Evolutionary conservation across 1,140 invertebrate species (phyloP).

Genomic region (Yoshiicerus persimilis): DNA sequence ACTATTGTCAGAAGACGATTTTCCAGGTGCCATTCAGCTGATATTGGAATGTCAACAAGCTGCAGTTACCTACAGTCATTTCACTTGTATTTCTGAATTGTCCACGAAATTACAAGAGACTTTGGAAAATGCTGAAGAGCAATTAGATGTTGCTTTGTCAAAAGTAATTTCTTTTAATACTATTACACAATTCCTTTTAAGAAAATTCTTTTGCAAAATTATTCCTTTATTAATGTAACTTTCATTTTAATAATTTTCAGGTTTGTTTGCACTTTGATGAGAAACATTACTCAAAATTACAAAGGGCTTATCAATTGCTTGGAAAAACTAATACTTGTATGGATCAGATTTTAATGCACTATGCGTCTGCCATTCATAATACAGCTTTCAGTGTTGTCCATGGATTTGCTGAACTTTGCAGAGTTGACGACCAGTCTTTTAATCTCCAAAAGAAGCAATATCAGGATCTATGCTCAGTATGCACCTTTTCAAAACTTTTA

Average conservation of each 20-base stretch:
- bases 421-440: conserved; percentile 58
- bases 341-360: conserved; percentile 94
- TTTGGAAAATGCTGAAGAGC: conserved; percentile 85
- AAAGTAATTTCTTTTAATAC: conserved; percentile 59
- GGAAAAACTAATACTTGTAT: conserved; percentile 87
- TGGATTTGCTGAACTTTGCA: conserved; percentile 66
- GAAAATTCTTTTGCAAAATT: not conserved
- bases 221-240: not conserved
- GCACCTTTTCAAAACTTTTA: not conserved
- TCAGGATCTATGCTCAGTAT: conserved; percentile 71
- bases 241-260: conserved; percentile 51
- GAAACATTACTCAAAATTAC: conserved; percentile 73
- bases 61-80: conserved; percentile 77
- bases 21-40: conserved; percentile 81
- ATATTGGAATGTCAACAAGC: conserved; percentile 84
- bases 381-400: conserved; percentile 76
- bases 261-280: conserved; percentile 73
- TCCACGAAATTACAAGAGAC: conserved; percentile 86
- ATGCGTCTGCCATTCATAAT: conserved; percentile 89
- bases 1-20: conserved; percentile 79
- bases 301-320: conserved; percentile 79
- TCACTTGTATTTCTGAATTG: conserved; percentile 81
- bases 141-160: conserved; percentile 82
- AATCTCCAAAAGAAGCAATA: conserved; percentile 72
- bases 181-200: not conserved